Percentiles rank a stretch among this genome's conserved stretches.
Conservation (phyloP, 2,888 invertebrate genomes). For the Athalia cordata region DNA sequence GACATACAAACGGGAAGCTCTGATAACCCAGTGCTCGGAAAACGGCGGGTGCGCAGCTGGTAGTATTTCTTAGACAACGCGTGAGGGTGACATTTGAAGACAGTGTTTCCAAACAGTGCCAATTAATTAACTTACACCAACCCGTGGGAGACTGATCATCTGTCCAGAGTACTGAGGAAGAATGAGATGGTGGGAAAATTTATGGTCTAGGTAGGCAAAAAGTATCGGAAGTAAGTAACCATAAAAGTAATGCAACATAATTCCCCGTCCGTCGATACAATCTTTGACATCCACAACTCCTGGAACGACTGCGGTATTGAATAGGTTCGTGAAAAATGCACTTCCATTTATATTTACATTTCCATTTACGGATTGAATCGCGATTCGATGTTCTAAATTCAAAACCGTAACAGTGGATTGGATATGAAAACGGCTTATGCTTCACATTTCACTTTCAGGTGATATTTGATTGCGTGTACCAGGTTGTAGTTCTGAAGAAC, state of each 20-base stretch:
- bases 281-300: constrained; percentile 10
- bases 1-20: background rate
- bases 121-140: constrained; percentile 19
- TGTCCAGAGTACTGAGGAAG: background rate
- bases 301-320: constrained; percentile 2
- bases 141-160: constrained; percentile 7
- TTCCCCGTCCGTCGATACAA: background rate
- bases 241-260: background rate
- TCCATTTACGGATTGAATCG: constrained; percentile 34
- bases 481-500: background rate
- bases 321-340: constrained; percentile 18
- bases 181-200: background rate
- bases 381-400: constrained; percentile 17
- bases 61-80: constrained; percentile 29
- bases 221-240: background rate
- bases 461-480: background rate
- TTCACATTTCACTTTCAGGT: background rate
- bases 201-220: background rate
- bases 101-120: constrained; percentile 19
- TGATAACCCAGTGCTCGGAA: background rate
- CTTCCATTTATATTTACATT: constrained; percentile 27
- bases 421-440: constrained; percentile 1
- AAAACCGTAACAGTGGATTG: constrained; percentile 27
- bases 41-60: constrained; percentile 16
- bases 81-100: constrained; percentile 34